These are phyloP conservation scores for Caenorhabditis inopinata DNA, from an alignment of 1,140 invertebrate genomes.

Conservation along the genomic window DNA sequence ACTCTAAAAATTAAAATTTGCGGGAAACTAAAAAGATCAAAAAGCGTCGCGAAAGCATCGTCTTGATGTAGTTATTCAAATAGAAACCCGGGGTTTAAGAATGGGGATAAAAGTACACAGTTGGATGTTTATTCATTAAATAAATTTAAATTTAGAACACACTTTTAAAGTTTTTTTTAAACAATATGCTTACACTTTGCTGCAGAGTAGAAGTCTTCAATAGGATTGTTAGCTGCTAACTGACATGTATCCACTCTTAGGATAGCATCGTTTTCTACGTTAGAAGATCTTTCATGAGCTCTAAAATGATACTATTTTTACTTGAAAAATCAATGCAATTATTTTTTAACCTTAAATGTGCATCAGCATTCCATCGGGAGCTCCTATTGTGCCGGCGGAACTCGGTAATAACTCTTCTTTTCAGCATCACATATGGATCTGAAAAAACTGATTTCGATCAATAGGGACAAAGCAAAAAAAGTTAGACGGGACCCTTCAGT, in stretches of 20 bases:
- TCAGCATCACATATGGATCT: conserved; percentile 41
- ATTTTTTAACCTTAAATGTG: conserved; percentile 37
- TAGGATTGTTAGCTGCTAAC: conserved; percentile 61
- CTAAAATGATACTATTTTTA: background rate
- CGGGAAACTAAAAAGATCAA: too few species aligned
- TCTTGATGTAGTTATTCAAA: too few species aligned
- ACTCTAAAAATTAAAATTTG: too few species aligned
- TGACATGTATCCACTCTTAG: conserved; percentile 58
- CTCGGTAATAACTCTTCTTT: background rate
- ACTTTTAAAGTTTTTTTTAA: too few species aligned
- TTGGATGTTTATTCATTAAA: too few species aligned
- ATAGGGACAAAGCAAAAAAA: too few species aligned
- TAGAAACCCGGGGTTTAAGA: too few species aligned
- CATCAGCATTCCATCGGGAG: conserved; percentile 46
- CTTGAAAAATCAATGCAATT: background rate
- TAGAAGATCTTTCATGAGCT: conserved; percentile 51
- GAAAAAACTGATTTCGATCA: too few species aligned
- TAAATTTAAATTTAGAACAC: too few species aligned
- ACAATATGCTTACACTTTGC: conserved; percentile 62
- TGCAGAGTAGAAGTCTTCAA: conserved; percentile 65
- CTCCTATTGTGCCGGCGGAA: conserved; percentile 29
- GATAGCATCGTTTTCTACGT: conserved; percentile 52
- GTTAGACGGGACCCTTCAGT: too few species aligned
- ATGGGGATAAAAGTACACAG: too few species aligned
- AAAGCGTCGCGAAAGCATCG: too few species aligned